These are phyloP conservation scores for Clamator glandarius DNA, from an alignment of 2,797 vertebrate genomes.

Conservation along the genomic window DNA sequence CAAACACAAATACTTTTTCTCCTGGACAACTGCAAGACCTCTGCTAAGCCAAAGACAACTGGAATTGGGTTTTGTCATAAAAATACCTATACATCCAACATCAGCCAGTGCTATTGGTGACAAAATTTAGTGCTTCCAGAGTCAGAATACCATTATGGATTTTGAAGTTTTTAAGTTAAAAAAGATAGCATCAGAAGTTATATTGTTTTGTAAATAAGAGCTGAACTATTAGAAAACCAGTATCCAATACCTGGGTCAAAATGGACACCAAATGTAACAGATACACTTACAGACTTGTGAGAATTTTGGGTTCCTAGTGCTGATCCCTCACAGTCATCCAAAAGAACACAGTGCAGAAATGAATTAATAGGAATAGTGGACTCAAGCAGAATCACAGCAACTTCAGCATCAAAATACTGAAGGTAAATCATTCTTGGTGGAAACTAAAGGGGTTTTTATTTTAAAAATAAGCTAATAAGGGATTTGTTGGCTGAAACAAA, in stretches of 20 bases:
- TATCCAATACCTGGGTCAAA: neutral
- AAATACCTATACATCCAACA: neutral
- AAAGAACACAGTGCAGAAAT: neutral
- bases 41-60: neutral
- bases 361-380: neutral
- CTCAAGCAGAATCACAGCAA: neutral
- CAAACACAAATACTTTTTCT: neutral
- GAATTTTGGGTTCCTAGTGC: neutral
- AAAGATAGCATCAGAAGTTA: neutral
- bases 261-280: neutral
- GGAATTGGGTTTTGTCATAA: neutral
- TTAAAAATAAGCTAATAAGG: neutral
- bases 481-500: neutral
- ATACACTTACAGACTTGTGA: neutral
- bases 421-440: neutral
- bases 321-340: neutral
- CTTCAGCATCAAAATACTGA: neutral
- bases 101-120: neutral
- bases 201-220: neutral
- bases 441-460: neutral
- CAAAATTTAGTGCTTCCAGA: neutral
- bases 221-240: neutral
- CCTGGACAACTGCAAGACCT: neutral
- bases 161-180: neutral
- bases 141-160: neutral